Base-by-base conservation (phyloP, 23 tunicate species). In the Trididemnum miniatum region DNA sequence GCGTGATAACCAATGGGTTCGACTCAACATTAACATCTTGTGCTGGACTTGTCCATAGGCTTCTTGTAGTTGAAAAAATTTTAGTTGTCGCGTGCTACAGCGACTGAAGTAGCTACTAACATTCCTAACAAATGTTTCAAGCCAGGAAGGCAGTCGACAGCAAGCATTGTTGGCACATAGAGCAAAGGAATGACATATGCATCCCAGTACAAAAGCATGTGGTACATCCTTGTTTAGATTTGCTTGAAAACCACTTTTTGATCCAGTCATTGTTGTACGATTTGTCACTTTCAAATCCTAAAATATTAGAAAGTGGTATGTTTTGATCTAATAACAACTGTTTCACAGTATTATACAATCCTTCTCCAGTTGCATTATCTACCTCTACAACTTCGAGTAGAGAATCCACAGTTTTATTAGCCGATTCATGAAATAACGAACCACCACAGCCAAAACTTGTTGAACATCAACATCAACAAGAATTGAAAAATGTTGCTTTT, bases 111-210 rank as follows among this genome's bases (percentile, higher is more conserved):
- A 73, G 20, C 59, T 9, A 7, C 59, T 9, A 26, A 73, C 59
- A 69, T 69, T 33, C 31, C 30, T 73, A 3, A 73, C 15, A 26
- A 73, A 73, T 20, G 31, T 40, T 39, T 73, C 79, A 2, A 39
- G 29, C 59, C 57, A 73, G 18, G 79, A 39, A 73, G 79, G 79
- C 79, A 73, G 59, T 37, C 57, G 75, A 69, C 37, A 28, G 75
- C 75, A 69, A 28, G 75, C 79, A 24, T 73, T 15, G 59, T 73
- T 73, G 36, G 79, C 59, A 40, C 76, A 69, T 5, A 31, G 76
- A 7, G 37, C 76, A 69, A 69, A 69, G n/a, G 39, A 69, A 39
- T 73, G 79, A 9, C 79, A 73, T 37, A 73, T 73, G 28, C 59
- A 73, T 37, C 79, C 59, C 28, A 73, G 12, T 20, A 73, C 24